phyloP scores from a whole-genome alignment of 2,797 vertebrate genomes.

The Cebuella pygmaea region DNA sequence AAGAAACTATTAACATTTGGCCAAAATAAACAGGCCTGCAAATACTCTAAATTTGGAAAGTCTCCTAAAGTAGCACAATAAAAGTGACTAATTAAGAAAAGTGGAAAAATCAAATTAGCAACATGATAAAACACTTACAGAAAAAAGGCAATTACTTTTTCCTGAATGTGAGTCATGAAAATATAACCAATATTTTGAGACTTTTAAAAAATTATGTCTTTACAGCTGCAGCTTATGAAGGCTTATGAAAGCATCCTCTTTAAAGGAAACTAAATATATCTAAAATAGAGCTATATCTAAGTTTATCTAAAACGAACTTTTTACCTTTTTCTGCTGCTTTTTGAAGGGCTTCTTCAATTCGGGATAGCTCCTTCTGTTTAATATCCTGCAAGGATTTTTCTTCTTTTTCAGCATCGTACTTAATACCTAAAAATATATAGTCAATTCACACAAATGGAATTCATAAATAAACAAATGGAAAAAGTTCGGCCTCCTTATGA shows the following conservation, averaged over 20 bases:
- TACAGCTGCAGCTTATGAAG: constrained; percentile 24
- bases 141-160: neutral
- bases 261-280: constrained; percentile 14
- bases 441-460: constrained; percentile 58
- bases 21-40: neutral
- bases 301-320: constrained; percentile 35
- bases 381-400: constrained; percentile 93
- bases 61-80: neutral
- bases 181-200: neutral
- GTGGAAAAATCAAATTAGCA: neutral
- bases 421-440: constrained; percentile 87
- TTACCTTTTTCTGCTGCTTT: constrained; percentile 93
- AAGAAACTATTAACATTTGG: neutral
- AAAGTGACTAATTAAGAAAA: neutral
- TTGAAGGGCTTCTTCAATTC: constrained; percentile 95
- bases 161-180: neutral
- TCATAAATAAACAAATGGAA: neutral
- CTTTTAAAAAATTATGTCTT: neutral
- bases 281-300: neutral
- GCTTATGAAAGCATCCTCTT: neutral
- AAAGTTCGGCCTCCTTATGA: constrained; percentile 1
- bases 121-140: neutral
- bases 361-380: constrained; percentile 94
- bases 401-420: constrained; percentile 95
- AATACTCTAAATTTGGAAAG: neutral